Evolutionary conservation across 2,888 invertebrate species (phyloP).

Genomic region (Orthosia gracilis): DNA sequence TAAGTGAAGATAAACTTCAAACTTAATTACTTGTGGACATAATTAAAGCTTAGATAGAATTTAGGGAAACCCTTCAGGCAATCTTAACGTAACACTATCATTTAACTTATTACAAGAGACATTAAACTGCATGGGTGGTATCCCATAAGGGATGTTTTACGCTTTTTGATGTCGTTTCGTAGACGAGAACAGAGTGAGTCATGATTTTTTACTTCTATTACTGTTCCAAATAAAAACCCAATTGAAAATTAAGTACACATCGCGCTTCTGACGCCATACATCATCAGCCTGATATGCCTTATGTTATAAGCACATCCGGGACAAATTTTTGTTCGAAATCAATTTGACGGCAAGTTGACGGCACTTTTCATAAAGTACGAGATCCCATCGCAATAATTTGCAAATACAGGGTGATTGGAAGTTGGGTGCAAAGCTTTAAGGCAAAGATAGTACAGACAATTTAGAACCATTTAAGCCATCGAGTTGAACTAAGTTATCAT

Average conservation of each 20-base stretch:
- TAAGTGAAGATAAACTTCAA: conserved; percentile 31
- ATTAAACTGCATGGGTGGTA: no score
- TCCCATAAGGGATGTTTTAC: no score
- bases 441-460: no score
- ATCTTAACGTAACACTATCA: background rate
- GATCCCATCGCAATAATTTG: no score
- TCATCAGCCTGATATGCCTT: background rate
- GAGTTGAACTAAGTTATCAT: no score
- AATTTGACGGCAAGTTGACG: background rate
- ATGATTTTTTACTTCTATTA: no score
- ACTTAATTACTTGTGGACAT: conserved; percentile 20
- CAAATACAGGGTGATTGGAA: no score
- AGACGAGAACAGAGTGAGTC: no score
- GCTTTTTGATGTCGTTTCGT: no score
- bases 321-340: conserved; percentile 13
- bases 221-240: background rate
- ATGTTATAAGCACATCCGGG: background rate
- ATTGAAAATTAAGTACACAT: background rate
- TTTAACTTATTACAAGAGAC: no score
- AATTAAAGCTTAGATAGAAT: conserved; percentile 30
- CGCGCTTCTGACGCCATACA: background rate
- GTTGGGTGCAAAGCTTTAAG: no score
- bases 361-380: background rate
- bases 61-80: background rate
- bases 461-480: no score